Percentiles rank a stretch among this genome's conserved stretches.
These are phyloP conservation scores for Periophthalmus modestus DNA, from an alignment of 2,113 vertebrate genomes.

Conservation along the genomic window DNA sequence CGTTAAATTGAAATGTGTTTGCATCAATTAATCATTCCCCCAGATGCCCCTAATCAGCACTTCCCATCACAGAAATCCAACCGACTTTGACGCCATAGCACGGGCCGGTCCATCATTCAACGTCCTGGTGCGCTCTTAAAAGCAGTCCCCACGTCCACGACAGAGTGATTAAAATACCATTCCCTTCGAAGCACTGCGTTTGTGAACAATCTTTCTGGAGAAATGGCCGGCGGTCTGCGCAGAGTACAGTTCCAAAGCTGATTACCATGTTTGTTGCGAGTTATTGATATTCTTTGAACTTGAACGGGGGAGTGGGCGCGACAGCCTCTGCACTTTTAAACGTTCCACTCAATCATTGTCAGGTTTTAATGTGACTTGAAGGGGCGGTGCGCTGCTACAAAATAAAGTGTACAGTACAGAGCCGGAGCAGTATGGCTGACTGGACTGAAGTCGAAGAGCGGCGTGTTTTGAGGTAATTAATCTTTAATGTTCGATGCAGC, in stretches of 20 bases:
- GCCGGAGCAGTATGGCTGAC: background rate
- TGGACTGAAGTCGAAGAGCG: background rate
- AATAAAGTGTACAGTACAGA: conserved; percentile 14
- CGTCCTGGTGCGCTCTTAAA: conserved; percentile 54
- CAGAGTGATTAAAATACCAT: conserved; percentile 72
- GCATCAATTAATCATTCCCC: conserved; percentile 76
- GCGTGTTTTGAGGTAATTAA: background rate
- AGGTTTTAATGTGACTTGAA: conserved; percentile 4
- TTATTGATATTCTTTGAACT: conserved; percentile 62
- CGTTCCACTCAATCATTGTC: conserved; percentile 44
- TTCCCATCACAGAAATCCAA: conserved; percentile 55
- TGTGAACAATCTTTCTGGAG: conserved; percentile 49
- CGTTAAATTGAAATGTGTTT: conserved; percentile 74
- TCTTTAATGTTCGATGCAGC: background rate
- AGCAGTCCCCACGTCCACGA: conserved; percentile 48
- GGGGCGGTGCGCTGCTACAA: background rate
- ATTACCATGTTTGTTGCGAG: conserved; percentile 54
- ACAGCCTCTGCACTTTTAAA: conserved; percentile 23
- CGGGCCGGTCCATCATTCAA: conserved; percentile 57
- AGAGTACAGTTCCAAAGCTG: conserved; percentile 45
- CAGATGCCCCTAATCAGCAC: conserved; percentile 70
- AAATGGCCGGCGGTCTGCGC: conserved; percentile 35
- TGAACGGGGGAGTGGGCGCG: conserved; percentile 26
- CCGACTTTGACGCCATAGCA: conserved; percentile 45
- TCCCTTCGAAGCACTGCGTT: conserved; percentile 47